Base-by-base conservation (phyloP, 2,888 invertebrate species). In the Agriopis leucophaearia region DNA sequence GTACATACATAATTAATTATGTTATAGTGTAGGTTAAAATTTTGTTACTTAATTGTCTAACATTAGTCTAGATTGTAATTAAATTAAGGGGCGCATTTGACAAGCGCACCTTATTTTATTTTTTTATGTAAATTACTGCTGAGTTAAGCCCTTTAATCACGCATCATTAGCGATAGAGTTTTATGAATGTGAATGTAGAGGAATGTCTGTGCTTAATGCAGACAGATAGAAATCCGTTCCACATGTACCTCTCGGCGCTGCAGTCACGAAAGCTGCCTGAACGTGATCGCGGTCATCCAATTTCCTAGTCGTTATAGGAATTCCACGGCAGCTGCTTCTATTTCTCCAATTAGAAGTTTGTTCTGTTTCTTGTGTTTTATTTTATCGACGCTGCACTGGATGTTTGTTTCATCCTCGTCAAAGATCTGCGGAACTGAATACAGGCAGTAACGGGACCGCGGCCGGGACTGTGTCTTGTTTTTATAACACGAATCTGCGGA, bases 201-300 rank as follows among this genome's bases (percentile, higher is more conserved):
- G 59, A 59, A 59, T 59, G 57, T 52, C 27, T 16, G 45, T 16
- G 52, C 60, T 36, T 42, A 69, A 63, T 61, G 51, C 44, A 42
- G 18, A 42, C 27, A 58, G 61, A 69, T 58, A 65, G 40, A 55
- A 58, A 61, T 69, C 61, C 47, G 50, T 62, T 69, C 54, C 18
- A 47, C 52, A 57, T 50, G 55, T 70, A 69, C 69, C 61, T 71
- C 69, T 71, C 74, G 67, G 65, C 70, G 69, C 71, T 68, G 74
- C 72, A 77, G 81, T 84, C 82, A 80, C 81, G 81, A 78, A 80
- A 76, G 74, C 72, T 69, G 75, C 50, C 74, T 73, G 78, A 77
- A 85, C 84, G 85, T 85, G 86, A 85, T 83, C 77, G 81, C 85
- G 83, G 82, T 78, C 81, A 78, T 79, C 76, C 78, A 80, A 78